Base-by-base conservation (phyloP, 2,888 invertebrate genomes). In the Boloria euphrosyne region DNA sequence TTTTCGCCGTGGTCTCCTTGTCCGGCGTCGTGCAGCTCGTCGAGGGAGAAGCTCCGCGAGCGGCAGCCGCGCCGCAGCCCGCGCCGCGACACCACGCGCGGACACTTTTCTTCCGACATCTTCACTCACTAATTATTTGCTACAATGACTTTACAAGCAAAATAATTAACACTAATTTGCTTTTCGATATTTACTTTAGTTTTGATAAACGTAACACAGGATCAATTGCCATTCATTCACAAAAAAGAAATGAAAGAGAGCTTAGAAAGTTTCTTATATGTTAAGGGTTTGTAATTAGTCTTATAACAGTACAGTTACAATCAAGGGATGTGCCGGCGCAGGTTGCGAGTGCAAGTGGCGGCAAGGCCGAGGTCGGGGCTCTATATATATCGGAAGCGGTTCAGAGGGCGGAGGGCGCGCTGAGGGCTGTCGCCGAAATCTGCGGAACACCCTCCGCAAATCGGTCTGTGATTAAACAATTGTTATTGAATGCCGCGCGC, bases 391-490 rank as follows among this genome's bases (percentile, higher is more conserved):
- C 62, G 14, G 16, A 55, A 14, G 22, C 13, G 22, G n/a, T n/a
- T 27, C 60, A 17, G 66, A 46, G 58, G 62, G 63, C 65, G 60
- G 67, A 70, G 70, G 67, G 69, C 69, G 59, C 57, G 38, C 14
- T 44, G 69, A 70, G 68, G 72, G 69, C 70, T 71, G 76, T 59
- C 53, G 47, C 54, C 18, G 31, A 63, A 63, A 80, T 78, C 75
- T 75, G 75, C 79, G 79, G 73, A 78, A 78, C 80, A 75, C 79
- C 80, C 81, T 77, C 75, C 76, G 75, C 76, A 68, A 80, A 81
- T 78, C 72, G 73, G 60, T 67, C 71, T 70, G 70, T 80, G 77
- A 83, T 81, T 80, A 81, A 77, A 78, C 76, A 75, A 80, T 84
- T 81, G 82, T 84, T 78, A 77, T 58, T 69, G 72, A 60, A 69